Conservation (phyloP, 2,113 vertebrate genomes). For the Xyrauchen texanus region DNA sequence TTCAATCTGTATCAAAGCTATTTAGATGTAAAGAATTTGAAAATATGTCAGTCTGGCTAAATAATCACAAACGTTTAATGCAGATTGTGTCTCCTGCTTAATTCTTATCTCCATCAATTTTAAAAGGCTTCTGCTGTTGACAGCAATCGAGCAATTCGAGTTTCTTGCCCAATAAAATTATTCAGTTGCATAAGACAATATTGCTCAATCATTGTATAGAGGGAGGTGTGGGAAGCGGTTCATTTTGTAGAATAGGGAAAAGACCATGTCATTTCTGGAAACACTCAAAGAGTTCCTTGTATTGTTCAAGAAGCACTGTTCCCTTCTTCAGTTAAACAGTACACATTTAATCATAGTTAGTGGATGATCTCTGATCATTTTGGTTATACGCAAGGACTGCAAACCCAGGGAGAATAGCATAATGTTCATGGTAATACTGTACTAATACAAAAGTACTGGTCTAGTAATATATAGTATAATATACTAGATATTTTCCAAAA, state of each 20-base stretch:
- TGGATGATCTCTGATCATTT: no score
- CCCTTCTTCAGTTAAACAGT: no score
- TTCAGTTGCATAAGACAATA: constrained; percentile 31
- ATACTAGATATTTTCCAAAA: not conserved
- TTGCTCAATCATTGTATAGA: constrained; percentile 26
- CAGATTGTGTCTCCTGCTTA: not conserved
- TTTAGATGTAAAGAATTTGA: constrained; percentile 18
- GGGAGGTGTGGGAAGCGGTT: not conserved
- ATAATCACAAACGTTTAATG: constrained; percentile 31
- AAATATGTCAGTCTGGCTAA: constrained; percentile 7
- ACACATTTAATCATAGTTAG: no score
- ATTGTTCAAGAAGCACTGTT: no score
- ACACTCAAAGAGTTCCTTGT: no score
- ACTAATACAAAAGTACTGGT: no score
- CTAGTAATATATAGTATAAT: no score
- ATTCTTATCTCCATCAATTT: not conserved
- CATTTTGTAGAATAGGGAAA: constrained; percentile 5
- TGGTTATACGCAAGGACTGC: no score
- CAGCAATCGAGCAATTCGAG: not conserved
- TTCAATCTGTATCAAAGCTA: not conserved
- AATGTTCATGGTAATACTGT: no score
- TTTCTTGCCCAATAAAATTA: constrained; percentile 21
- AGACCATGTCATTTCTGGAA: not conserved
- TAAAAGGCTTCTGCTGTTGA: not conserved
- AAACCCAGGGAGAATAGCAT: no score